Conservation (phyloP, 1,140 invertebrate species). For the Drosophila kurseongensis region DNA sequence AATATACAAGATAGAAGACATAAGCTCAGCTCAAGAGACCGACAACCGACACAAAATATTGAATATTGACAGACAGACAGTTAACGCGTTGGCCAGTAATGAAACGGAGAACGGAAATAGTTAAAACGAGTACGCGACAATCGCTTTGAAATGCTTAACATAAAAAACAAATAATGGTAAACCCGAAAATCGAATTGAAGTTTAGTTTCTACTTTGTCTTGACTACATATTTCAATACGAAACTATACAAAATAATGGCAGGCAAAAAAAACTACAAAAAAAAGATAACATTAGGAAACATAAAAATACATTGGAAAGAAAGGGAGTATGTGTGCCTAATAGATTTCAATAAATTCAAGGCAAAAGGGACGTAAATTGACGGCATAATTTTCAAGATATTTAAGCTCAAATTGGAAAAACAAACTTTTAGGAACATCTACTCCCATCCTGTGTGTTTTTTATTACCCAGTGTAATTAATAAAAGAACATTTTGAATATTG, state of each 20-base stretch:
- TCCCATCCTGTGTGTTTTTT: slow-evolving; percentile 1
- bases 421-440: neutral
- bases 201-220: slow-evolving; percentile 59
- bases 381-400: neutral
- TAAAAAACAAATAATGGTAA: slow-evolving; percentile 13
- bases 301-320: neutral
- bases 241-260: slow-evolving; percentile 62
- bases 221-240: slow-evolving; percentile 55
- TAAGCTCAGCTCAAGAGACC: slow-evolving; percentile 70
- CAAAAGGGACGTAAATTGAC: neutral
- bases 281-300: neutral
- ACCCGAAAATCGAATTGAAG: slow-evolving; percentile 41
- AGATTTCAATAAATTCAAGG: neutral
- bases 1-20: slow-evolving; percentile 59
- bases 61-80: slow-evolving; percentile 35
- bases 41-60: slow-evolving; percentile 31
- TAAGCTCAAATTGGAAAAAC: slow-evolving; percentile 1
- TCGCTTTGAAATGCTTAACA: slow-evolving; percentile 79
- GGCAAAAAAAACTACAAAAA: slow-evolving; percentile 52
- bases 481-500: slow-evolving; percentile 24
- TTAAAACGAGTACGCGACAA: slow-evolving; percentile 73
- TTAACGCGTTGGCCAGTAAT: slow-evolving; percentile 74
- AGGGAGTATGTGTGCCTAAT: neutral
- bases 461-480: slow-evolving; percentile 5
- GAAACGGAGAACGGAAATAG: slow-evolving; percentile 48